Evolutionary conservation across 2,113 vertebrate species (phyloP), one percentile per base, ranked within the genome.

Genomic region (Odocoileus hemionus): DNA sequence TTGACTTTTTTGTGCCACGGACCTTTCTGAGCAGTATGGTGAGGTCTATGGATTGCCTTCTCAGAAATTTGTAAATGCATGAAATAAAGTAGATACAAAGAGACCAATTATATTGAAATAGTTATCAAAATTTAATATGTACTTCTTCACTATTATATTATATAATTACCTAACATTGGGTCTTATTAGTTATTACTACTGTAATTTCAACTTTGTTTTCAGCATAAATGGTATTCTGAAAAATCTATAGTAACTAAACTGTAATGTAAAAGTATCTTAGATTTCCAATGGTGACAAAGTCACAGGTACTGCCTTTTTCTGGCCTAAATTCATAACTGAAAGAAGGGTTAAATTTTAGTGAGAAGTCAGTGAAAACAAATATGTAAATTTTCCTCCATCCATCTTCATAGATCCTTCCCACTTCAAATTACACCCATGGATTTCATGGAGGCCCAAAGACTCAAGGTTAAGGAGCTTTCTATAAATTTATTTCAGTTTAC

Each of bases 11-110:
- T 60, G 60, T 92, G 60, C 54, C 54, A 89, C 8, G 14, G 36
- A 61, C 47, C 6, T 21, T 67, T 91, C 67, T 96, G 87, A n/a
- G 60, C 23, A 83, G 25, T 96, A 61, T 89, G 52, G 28, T 80
- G 33, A 89, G 23, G 25, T 50, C 52, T 79, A 76, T 85, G n/a
- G 57, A 85, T 14, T 9, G 70, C 86, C 58, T 43, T 87, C 23
- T 83, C 70, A 94, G 30, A 96, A 95, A 93, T 70, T 47, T 86
- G 45, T 83, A 89, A 94, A 86, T 61, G 28, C 16, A 92, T 86
- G 28, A 93, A 85, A 94, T 94, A 92, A 92, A 94, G 33, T 83
- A 95, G 78, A 91, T 91, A 83, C 7, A 96, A 95, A 7, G 16
- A 93, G 26, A 88, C 6, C 3, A 78, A 67, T 89, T 91, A 96